These are phyloP conservation scores for Dendrocincla fuliginosa DNA, from an alignment of 2,797 vertebrate genomes.

Conservation along the genomic window DNA sequence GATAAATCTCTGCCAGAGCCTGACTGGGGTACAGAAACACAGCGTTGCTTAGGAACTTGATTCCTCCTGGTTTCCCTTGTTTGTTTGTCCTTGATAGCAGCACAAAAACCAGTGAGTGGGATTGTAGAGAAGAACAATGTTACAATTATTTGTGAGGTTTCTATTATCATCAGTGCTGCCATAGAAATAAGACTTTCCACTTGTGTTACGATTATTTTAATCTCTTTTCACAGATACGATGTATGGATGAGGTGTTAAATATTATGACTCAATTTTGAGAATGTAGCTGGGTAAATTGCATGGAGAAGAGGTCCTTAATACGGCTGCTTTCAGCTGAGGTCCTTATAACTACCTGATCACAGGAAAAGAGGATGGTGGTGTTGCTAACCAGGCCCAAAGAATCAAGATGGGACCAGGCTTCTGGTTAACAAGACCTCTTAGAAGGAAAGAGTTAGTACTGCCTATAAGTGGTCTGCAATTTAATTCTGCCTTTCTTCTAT, in stretches of 20 bases:
- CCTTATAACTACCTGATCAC: not conserved
- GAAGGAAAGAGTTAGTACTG: not conserved
- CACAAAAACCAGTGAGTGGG: not conserved
- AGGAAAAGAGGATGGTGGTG: not conserved
- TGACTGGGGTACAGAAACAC: not conserved
- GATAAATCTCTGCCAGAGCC: not conserved
- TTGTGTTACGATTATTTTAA: not conserved
- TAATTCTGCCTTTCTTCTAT: not conserved
- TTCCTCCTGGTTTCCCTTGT: not conserved
- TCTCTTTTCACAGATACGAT: not conserved
- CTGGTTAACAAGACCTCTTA: not conserved
- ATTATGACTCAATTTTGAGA: not conserved
- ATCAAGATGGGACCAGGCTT: not conserved
- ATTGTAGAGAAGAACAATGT: not conserved
- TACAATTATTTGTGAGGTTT: not conserved
- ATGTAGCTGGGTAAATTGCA: not conserved
- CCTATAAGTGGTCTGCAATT: not conserved
- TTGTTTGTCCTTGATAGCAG: not conserved
- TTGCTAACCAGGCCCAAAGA: not conserved
- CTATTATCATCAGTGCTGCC: not conserved
- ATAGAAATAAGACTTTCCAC: not conserved
- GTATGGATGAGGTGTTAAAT: not conserved
- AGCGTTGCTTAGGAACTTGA: conserved; percentile 24
- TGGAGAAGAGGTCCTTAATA: not conserved
- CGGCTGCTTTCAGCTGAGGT: not conserved